These are phyloP conservation scores for Fringilla coelebs DNA, from an alignment of 2,797 vertebrate genomes.

Conservation along the genomic window DNA sequence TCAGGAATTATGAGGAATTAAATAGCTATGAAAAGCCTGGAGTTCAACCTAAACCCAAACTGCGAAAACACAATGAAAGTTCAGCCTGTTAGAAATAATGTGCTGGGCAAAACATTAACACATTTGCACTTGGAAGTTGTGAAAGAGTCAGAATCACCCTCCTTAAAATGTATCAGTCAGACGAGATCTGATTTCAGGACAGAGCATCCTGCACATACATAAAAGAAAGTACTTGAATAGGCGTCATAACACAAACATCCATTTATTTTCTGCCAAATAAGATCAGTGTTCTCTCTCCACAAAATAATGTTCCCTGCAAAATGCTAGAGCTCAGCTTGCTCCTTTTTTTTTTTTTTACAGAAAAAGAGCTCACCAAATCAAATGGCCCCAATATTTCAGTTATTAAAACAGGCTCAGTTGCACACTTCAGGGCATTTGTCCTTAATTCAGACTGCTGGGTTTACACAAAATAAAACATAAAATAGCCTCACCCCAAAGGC, in stretches of 20 bases:
- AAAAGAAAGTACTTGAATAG: not conserved
- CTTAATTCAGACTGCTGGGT: not conserved
- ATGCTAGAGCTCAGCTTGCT: not conserved
- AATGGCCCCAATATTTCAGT: not conserved
- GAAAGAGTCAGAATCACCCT: slow-evolving; percentile 14
- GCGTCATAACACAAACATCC: slow-evolving; percentile 27
- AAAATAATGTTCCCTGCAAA: slow-evolving; percentile 7
- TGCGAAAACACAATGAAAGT: slow-evolving; percentile 44
- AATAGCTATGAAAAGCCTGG: not conserved
- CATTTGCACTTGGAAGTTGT: slow-evolving; percentile 42
- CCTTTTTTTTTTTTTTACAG: not conserved
- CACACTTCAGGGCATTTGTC: not conserved
- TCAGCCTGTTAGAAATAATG: slow-evolving; percentile 46
- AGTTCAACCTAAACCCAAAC: slow-evolving; percentile 41
- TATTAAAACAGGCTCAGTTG: not conserved
- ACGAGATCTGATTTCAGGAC: not conserved
- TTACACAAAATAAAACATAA: not conserved
- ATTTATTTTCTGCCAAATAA: slow-evolving; percentile 54
- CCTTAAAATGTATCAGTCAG: slow-evolving; percentile 46
- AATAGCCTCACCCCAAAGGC: not conserved
- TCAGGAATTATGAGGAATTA: not conserved
- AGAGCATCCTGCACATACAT: slow-evolving; percentile 27
- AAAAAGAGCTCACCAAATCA: not conserved
- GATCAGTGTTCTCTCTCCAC: slow-evolving; percentile 14
- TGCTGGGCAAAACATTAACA: slow-evolving; percentile 59